phyloP scores from a whole-genome alignment of 2,888 invertebrate species.

The Melanargia galathea region DNA sequence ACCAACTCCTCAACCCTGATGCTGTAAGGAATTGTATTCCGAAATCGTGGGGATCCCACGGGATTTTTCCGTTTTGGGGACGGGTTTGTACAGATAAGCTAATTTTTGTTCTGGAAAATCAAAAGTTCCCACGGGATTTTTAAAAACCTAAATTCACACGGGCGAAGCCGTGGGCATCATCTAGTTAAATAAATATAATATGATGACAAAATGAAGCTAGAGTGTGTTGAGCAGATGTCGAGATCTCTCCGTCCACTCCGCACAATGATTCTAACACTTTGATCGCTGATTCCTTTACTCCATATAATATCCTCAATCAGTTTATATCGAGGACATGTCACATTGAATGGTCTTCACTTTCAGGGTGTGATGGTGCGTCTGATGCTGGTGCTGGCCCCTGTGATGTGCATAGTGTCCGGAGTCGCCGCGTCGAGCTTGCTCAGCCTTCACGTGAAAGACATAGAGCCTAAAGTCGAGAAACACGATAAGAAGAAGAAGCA shows the following conservation, averaged over 20 bases:
- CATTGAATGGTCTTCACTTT: neutral
- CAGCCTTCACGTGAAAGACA: constrained; percentile 92
- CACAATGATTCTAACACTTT: constrained; percentile 83
- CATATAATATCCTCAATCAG: neutral
- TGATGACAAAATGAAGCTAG: constrained; percentile 70
- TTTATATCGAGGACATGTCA: neutral
- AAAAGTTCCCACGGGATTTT: too few relatives aligned
- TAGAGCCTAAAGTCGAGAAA: constrained; percentile 86
- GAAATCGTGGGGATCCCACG: too few relatives aligned
- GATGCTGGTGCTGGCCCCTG: constrained; percentile 98
- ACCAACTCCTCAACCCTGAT: too few relatives aligned
- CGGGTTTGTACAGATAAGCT: too few relatives aligned
- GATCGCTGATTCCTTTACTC: constrained; percentile 79
- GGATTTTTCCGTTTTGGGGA: too few relatives aligned
- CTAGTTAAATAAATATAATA: too few relatives aligned
- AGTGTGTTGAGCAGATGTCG: constrained; percentile 70
- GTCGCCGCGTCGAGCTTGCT: constrained; percentile 95
- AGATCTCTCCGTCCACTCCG: constrained; percentile 67
- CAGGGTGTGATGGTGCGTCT: constrained; percentile 99
- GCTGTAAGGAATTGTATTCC: too few relatives aligned
- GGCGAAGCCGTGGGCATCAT: too few relatives aligned
- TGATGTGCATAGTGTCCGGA: constrained; percentile 98
- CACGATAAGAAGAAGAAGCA: constrained; percentile 85
- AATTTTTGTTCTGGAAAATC: too few relatives aligned
- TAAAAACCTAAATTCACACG: too few relatives aligned